These are phyloP conservation scores for Muschampia plurimacula DNA, from an alignment of 2,888 invertebrate species.

Conservation along the genomic window DNA sequence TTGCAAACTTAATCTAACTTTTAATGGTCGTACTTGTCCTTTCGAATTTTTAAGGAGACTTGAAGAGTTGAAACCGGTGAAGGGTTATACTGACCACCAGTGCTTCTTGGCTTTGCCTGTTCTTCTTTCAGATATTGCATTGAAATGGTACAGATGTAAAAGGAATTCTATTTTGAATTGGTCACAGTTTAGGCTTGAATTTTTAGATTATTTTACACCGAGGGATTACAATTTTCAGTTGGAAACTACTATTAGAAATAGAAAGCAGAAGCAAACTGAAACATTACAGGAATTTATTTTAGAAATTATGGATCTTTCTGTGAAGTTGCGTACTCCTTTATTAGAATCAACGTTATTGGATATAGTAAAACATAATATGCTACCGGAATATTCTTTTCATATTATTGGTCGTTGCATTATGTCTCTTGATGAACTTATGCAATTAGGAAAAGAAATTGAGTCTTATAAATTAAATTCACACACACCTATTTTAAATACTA, in stretches of 20 bases:
- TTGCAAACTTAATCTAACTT: slow-evolving; percentile 10
- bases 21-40: slow-evolving; percentile 6
- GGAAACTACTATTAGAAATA: no score
- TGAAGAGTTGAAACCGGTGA: slow-evolving; percentile 1
- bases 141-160: slow-evolving; percentile 5
- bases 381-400: slow-evolving; percentile 3
- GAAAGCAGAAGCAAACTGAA: no score
- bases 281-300: no score
- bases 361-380: slow-evolving; percentile 1
- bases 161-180: not conserved
- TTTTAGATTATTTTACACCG: no score
- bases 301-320: not conserved
- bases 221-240: no score
- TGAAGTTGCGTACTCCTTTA: not conserved
- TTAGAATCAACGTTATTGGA: not conserved
- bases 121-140: slow-evolving; percentile 8
- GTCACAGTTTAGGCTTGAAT: no score
- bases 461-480: not conserved
- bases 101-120: not conserved
- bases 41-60: slow-evolving; percentile 1
- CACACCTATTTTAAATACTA: not conserved
- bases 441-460: not conserved
- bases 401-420: slow-evolving; percentile 8
- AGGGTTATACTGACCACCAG: not conserved
- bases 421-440: not conserved